A percentile compares a stretch with the other conserved stretches of the same genome.
phyloP scores from a whole-genome alignment of 2,797 vertebrate species.

The Gymnodraco acuticeps region DNA sequence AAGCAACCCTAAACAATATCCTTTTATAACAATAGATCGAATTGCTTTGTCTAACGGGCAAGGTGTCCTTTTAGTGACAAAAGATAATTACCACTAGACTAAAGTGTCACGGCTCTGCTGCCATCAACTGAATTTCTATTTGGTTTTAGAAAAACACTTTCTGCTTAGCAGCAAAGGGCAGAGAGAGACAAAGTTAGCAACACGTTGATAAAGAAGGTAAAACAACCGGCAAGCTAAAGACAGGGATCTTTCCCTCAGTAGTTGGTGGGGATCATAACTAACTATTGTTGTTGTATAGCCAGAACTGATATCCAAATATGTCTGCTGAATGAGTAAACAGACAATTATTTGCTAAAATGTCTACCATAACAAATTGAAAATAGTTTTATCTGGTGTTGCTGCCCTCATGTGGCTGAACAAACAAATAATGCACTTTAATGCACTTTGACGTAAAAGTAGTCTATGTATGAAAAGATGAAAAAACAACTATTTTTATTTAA shows the following conservation, averaged over 20 bases:
- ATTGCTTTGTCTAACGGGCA: neutral
- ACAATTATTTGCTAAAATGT: neutral
- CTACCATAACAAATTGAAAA: neutral
- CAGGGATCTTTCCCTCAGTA: too few species aligned
- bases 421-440: neutral
- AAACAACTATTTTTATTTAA: too few species aligned
- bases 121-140: neutral
- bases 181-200: neutral
- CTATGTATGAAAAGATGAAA: neutral
- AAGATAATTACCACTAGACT: neutral
- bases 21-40: neutral
- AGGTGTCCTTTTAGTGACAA: neutral
- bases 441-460: neutral
- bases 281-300: too few species aligned
- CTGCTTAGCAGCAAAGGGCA: neutral
- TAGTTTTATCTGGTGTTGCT: neutral
- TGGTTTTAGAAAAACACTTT: neutral
- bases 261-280: too few species aligned
- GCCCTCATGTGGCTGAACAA: slow-evolving; percentile 10
- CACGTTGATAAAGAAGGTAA: neutral
- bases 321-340: too few species aligned
- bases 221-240: neutral
- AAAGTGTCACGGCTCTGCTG: fast-evolving
- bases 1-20: slow-evolving; percentile 1
- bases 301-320: too few species aligned